Percentiles rank a stretch among this genome's conserved stretches.
Conservation (phyloP, 2,113 vertebrate genomes). For the Myotis brandtii region DNA sequence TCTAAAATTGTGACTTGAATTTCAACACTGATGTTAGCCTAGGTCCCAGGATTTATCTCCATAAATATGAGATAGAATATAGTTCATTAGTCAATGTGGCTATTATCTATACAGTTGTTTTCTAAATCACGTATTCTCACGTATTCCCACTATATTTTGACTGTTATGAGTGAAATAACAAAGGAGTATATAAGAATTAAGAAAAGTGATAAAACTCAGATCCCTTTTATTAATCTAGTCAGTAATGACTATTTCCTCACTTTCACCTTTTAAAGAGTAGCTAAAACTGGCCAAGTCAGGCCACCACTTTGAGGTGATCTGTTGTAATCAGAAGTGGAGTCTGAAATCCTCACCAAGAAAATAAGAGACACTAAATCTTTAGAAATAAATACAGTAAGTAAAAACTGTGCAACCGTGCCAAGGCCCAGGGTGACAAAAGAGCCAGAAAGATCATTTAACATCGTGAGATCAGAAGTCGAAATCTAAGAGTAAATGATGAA, state of each 20-base stretch:
- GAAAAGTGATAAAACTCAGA: neutral
- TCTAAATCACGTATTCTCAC: neutral
- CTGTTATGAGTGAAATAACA: neutral
- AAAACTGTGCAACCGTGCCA: neutral
- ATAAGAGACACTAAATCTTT: neutral
- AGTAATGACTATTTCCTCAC: neutral
- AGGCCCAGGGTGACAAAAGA: neutral
- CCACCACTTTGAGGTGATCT: neutral
- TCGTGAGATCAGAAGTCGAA: neutral
- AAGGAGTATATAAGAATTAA: neutral
- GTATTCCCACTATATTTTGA: neutral
- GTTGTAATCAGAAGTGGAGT: neutral
- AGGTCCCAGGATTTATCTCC: neutral
- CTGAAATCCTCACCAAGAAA: neutral
- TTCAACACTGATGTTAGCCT: neutral
- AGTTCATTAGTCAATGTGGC: neutral
- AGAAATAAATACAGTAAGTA: neutral
- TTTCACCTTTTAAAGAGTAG: neutral
- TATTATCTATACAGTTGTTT: neutral
- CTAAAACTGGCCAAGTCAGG: neutral
- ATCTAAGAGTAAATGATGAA: constrained; percentile 1
- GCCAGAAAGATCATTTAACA: neutral
- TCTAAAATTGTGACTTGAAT: neutral
- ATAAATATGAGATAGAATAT: neutral
- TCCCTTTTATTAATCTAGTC: neutral